Conservation (phyloP, 2,888 invertebrate species). For the Plagodis dolabraria region DNA sequence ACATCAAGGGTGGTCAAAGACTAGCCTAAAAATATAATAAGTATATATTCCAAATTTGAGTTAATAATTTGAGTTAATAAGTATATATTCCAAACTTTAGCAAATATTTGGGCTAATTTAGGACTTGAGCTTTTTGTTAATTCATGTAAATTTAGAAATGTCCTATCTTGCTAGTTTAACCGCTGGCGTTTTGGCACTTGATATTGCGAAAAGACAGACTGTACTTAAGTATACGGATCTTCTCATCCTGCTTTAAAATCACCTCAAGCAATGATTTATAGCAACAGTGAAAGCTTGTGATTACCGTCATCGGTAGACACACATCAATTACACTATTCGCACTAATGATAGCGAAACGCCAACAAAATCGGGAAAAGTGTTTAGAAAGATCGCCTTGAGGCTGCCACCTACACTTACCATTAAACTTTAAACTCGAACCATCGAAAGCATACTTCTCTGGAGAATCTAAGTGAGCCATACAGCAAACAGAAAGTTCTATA, state of each 20-base stretch:
- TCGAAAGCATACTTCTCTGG: not conserved
- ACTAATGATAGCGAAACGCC: constrained; percentile 26
- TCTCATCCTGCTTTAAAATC: constrained; percentile 7
- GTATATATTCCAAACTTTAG: no score
- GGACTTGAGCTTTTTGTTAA: no score
- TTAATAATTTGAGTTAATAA: no score
- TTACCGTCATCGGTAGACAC: constrained; percentile 14
- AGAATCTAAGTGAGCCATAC: not conserved
- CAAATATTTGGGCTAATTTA: no score
- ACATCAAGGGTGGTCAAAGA: no score
- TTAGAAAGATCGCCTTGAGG: constrained; percentile 31
- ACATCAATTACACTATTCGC: constrained; percentile 20
- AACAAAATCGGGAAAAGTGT: constrained; percentile 35
- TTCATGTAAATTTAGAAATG: no score
- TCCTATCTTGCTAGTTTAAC: no score
- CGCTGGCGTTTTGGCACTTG: no score
- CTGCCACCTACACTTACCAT: constrained; percentile 26
- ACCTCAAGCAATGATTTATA: constrained; percentile 14
- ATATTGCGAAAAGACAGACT: no score
- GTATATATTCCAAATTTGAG: no score
- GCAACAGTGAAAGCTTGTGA: constrained; percentile 14
- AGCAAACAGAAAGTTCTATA: not conserved
- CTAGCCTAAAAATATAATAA: no score
- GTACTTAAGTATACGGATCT: not conserved
- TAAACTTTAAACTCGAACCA: constrained; percentile 4